Evolutionary conservation across 2,797 vertebrate genomes (phyloP).

Genomic region (Lacerta viridis): DNA sequence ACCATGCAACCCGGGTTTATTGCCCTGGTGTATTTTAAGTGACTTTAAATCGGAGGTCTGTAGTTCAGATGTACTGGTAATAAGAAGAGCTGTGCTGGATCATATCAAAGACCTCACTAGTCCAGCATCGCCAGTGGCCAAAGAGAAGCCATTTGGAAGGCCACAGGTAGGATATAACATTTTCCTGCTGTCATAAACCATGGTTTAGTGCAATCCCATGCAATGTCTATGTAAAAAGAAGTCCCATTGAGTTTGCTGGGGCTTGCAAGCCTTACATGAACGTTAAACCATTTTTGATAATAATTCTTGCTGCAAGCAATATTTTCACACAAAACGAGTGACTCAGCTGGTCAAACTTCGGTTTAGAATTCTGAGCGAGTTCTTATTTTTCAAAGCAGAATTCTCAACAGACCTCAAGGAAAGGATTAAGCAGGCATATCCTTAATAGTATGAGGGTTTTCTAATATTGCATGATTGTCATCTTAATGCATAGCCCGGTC

Average conservation of each 20-base stretch:
- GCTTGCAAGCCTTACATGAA: background rate
- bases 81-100: no score
- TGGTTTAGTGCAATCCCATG: background rate
- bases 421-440: background rate
- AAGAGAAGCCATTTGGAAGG: no score
- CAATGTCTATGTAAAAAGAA: background rate
- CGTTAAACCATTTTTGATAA: slow-evolving; percentile 40
- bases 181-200: background rate
- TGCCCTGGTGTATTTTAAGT: no score
- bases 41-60: no score
- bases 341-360: rapidly evolving
- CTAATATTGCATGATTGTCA: background rate
- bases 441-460: background rate
- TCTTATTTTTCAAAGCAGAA: background rate
- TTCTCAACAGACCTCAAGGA: slow-evolving; percentile 7
- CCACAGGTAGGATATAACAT: no score
- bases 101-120: no score
- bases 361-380: background rate
- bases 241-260: background rate
- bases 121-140: no score
- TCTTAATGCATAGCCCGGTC: background rate
- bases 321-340: slow-evolving; percentile 1
- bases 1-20: no score
- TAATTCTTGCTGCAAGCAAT: slow-evolving; percentile 19
- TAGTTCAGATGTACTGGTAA: no score